Evolutionary conservation across 2,888 invertebrate species (phyloP).

Genomic region (Erebia ligea): DNA sequence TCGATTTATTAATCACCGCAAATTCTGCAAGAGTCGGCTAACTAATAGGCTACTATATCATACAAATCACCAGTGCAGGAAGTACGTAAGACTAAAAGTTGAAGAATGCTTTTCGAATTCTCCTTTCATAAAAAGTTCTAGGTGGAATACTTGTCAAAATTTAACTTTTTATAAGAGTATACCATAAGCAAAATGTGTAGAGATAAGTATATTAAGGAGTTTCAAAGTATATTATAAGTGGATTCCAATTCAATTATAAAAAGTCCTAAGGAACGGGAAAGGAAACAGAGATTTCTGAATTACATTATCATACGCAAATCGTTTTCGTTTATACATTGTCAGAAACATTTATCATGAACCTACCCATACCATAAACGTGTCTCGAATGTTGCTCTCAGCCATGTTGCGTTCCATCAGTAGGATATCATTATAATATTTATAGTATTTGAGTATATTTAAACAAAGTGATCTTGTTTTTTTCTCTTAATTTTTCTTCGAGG

Average conservation of each 20-base stretch:
- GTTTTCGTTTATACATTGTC: background rate
- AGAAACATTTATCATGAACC: constrained; percentile 2
- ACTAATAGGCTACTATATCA: too few relatives aligned
- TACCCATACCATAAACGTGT: constrained; percentile 25
- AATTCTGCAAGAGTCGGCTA: too few relatives aligned
- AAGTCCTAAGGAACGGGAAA: background rate
- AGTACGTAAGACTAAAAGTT: background rate
- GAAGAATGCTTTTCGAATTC: background rate
- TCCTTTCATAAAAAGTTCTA: background rate
- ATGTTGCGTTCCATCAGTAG: background rate
- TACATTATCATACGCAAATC: constrained; percentile 39
- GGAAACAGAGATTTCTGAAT: constrained; percentile 28
- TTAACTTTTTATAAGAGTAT: background rate
- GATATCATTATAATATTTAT: background rate
- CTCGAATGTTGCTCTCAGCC: background rate
- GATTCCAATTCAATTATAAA: background rate
- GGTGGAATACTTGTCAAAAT: background rate
- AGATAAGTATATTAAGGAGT: background rate
- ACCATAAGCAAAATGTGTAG: background rate
- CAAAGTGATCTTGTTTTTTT: too few relatives aligned
- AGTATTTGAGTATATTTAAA: background rate
- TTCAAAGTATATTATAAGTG: background rate
- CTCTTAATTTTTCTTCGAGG: too few relatives aligned
- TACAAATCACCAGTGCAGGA: too few relatives aligned
- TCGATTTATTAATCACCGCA: too few relatives aligned